Percentiles rank a stretch among this genome's conserved stretches.
These are phyloP conservation scores for Anas bernieri DNA, from an alignment of 2,797 vertebrate species.

Conservation along the genomic window DNA sequence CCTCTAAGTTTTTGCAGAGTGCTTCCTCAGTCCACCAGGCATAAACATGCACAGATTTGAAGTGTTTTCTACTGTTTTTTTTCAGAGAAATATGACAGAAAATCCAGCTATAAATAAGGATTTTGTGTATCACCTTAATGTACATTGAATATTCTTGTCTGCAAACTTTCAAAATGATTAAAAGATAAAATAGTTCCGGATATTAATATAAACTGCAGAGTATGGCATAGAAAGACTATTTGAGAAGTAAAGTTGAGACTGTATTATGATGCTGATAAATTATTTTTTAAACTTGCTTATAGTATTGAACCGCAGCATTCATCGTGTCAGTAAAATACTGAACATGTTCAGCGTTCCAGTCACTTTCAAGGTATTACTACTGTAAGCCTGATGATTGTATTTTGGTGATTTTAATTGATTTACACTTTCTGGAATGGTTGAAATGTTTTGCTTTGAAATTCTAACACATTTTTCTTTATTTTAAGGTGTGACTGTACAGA, in stretches of 20 bases:
- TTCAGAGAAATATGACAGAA: background rate
- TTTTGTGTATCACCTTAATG: background rate
- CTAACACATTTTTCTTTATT: conserved; percentile 21
- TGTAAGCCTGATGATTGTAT: background rate
- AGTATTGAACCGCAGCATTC: background rate
- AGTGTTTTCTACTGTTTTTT: background rate
- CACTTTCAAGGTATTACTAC: background rate
- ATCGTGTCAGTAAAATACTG: background rate
- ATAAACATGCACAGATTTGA: background rate
- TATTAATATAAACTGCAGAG: background rate
- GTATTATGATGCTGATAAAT: background rate
- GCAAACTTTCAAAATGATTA: background rate
- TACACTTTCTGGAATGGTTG: background rate
- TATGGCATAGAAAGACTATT: background rate
- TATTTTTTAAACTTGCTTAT: background rate
- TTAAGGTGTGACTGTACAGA: conserved; percentile 94
- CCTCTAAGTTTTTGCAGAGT: background rate
- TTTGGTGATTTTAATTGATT: background rate
- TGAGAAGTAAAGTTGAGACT: background rate
- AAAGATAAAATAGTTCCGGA: background rate
- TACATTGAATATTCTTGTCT: background rate
- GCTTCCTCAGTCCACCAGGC: background rate
- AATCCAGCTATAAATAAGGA: background rate
- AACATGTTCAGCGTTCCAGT: background rate
- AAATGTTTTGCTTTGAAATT: conserved; percentile 22